Base-by-base conservation (phyloP, 1,140 invertebrate genomes). In the Cataglyphis hispanica region DNA sequence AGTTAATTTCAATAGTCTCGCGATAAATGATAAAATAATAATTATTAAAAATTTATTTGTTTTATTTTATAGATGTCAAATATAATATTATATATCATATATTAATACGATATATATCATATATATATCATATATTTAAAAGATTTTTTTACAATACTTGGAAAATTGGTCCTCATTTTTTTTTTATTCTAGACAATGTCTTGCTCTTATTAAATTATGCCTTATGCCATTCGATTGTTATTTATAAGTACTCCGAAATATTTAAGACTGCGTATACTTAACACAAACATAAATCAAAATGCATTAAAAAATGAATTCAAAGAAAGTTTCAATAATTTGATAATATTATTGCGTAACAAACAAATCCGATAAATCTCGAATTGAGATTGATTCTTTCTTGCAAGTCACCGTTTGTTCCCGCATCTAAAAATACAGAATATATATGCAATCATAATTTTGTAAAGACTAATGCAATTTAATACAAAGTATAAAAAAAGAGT, bases 361-460 rank as follows among this genome's bases (percentile, higher is more conserved):
- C n/a, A 27, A 37, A 3, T 69, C 6, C 31, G 43, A 37, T 67
- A 31, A 77, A 56, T 37, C 0, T 13, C 19, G 27, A 58, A 22
- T 34, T 46, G 13, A n/a, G 13, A 74, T 60, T n/a, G 11, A 0
- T 31, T 50, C 4, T 34, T 43, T 78, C 31, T 60, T 61, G 50
- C 78, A 83, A 83, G 25, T 60, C 53, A 83, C 2, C 37, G 25
- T 22, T 74, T 13, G 25, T 40, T 25, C 4, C 6, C 25, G 34
- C 37, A 46, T 22, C 53, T 46, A 19, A 60, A 0, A 37, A 19
- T n/a, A 11, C 60, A 19, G 11, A 27, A 69, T 7, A 8, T 2
- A n/a, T 16, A 13, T 69, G 61, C 31, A 10, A 60, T 1, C 0
- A 25, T 61, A 22, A 64, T 13, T 61, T 25, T 13, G 13, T 46